Conservation (phyloP, 1,140 invertebrate genomes). For the Riptortus pedestris region DNA sequence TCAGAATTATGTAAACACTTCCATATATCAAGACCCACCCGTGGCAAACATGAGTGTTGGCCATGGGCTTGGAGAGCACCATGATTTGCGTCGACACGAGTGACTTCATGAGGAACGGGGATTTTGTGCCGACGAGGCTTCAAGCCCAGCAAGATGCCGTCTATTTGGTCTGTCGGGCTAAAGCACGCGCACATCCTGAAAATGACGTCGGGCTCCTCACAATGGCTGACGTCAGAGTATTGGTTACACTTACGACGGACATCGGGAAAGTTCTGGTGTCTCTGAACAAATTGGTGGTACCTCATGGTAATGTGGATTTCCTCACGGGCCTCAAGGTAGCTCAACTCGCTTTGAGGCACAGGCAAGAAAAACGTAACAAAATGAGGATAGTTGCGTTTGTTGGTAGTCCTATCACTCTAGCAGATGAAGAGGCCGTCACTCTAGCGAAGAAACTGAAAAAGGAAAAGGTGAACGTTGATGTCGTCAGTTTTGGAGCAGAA, state of each 20-base stretch:
- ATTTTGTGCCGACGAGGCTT: constrained; percentile 4
- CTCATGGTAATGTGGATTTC: not conserved
- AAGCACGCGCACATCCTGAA: constrained; percentile 3
- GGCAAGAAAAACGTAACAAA: constrained; percentile 4
- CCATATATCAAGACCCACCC: too few relatives aligned
- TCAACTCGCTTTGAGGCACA: constrained; percentile 11
- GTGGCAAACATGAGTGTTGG: too few relatives aligned
- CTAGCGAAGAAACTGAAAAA: constrained; percentile 96
- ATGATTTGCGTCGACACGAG: constrained; percentile 14
- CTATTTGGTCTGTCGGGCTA: not conserved
- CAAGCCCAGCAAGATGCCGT: constrained; percentile 4
- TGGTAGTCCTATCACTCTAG: not conserved
- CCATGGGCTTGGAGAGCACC: constrained; percentile 4
- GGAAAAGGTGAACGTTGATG: constrained; percentile 97
- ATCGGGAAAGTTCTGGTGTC: not conserved
- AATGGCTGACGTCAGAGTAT: not conserved
- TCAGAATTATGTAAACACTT: too few relatives aligned
- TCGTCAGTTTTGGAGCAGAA: constrained; percentile 97
- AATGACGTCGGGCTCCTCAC: constrained; percentile 1
- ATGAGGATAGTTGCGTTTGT: constrained; percentile 12
- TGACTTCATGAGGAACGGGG: constrained; percentile 17
- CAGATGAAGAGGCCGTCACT: constrained; percentile 50
- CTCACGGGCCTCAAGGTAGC: not conserved
- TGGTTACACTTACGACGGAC: not conserved
- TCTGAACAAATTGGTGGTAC: not conserved